Evolutionary conservation across 2,113 vertebrate genomes (phyloP), one percentile per base, ranked within the genome.

Genomic region (Pterocles gutturalis): DNA sequence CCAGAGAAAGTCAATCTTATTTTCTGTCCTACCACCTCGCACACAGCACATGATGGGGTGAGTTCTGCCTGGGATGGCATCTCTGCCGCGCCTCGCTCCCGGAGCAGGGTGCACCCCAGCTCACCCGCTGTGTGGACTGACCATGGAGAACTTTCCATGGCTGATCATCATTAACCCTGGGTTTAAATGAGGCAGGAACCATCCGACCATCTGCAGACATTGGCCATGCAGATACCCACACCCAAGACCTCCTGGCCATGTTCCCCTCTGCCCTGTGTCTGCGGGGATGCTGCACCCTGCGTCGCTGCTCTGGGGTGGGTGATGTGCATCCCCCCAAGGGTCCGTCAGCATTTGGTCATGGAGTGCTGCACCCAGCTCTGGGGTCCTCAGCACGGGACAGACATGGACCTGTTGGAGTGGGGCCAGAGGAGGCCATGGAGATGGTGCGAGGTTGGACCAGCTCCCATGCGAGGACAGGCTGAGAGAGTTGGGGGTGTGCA

Each of bases 121-220:
- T 49, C 16, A 0, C 0, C 7, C 26, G 60, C 53, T 28, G 17
- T 1, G 5, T 10, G 41, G 31, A 31, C 29, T 0, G 1, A 31
- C 8, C 0, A 0, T 2, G 71, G 76, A 86, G 70, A 55, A 7
- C 4, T 45, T 48, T 20, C 67, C 7, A 0, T 16, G 34, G 46
- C 15, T 7, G 13, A 1, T 4, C 41, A 0, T 1, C 13, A 3
- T 4, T 13, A 18, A 34, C 13, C 17, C 11, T 8, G 7, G 0
- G 10, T 48, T 33, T 14, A 8, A 22, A 17, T 13, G 45, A 16
- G 9, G 38, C 73, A 8, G 48, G 62, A 87, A 31, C 19, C 28
- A 1, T 13, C 34, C 22, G 33, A 13, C 28, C 11, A 0, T 4
- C 22, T 21, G 38, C 4, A 24, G 89, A 9, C 7, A 5, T 9